A percentile compares a stretch with the other conserved stretches of the same genome.
Evolutionary conservation across 2,888 invertebrate genomes (phyloP).

Genomic region (Sinhomidia bicolor): DNA sequence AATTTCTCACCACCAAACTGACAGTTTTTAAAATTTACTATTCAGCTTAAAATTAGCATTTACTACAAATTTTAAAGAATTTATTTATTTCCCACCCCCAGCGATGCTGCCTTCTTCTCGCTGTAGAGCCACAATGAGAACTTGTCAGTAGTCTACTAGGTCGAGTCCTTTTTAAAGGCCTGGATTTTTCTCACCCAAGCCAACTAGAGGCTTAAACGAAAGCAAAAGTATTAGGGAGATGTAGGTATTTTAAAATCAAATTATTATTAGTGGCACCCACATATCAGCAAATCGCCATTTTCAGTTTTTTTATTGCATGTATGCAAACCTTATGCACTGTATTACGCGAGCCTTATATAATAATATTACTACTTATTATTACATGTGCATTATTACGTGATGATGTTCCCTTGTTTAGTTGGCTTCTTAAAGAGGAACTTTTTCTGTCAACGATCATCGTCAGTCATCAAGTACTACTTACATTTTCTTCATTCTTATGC

Average conservation of each 20-base stretch:
- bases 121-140: conserved; percentile 48
- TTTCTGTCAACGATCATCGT: conserved; percentile 59
- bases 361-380: not conserved
- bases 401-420: conserved; percentile 44
- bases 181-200: conserved; percentile 39
- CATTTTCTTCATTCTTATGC: not conserved
- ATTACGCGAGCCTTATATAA: no score
- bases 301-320: conserved; percentile 41
- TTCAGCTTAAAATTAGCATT: conserved; percentile 36
- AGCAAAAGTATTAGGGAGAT: conserved; percentile 60
- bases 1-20: not conserved
- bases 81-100: not conserved
- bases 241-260: conserved; percentile 18
- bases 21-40: not conserved
- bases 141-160: conserved; percentile 57
- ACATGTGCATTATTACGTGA: not conserved
- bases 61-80: not conserved
- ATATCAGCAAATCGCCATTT: conserved; percentile 38
- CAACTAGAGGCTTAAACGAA: conserved; percentile 43
- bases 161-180: conserved; percentile 70
- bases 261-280: conserved; percentile 30
- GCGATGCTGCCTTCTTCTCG: conserved; percentile 23
- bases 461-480: conserved; percentile 66
- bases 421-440: conserved; percentile 41
- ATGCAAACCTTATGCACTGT: not conserved